Evolutionary conservation across 2,113 vertebrate species (phyloP), one percentile per base, ranked within the genome.

Genomic region (Tachysurus vachellii): DNA sequence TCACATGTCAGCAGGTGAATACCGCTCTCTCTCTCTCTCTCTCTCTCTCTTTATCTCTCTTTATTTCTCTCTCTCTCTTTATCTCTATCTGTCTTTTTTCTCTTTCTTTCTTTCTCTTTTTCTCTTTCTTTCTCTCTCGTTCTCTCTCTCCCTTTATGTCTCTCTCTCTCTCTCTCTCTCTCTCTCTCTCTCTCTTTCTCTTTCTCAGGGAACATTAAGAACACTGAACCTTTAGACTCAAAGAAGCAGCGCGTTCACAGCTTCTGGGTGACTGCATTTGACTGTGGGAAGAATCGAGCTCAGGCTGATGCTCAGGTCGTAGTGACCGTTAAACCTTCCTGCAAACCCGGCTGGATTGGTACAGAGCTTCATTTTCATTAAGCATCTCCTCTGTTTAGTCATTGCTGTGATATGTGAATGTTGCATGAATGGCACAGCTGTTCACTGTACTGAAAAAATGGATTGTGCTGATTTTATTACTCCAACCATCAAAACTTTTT

Each of bases 281-380:
- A 99, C 93, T 99, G 98, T 4, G 98, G 98, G 42, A 99, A 99
- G 95, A 99, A 99, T 93, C 95, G 98, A 0, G 97, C 98, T 5
- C 97, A 96, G 13, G 97, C 98, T 62, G 98, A 99, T 4, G 96
- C 98, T 0, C 96, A 99, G 92, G 98, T 99, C 80, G 96, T 97
- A 85, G 95, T 99, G 92, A 97, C 98, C 75, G 98, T 99, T 93
- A 99, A 99, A 90, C 98, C 98, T 70, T 99, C 98, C 93, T 99
- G 98, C 93, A 98, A 98, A 87, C 98, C 98, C 11, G 98, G 97
- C 87, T 96, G 95, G 95, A 95, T 94, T 11, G 94, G 95, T 95
- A 93, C 91, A 21, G 1, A 71, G 17, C 53, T 84, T 26, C 0
- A 12, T n/a, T 54, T 71, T 62, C 56, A 50, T 42, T 36, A 42